A percentile compares a stretch with the other conserved stretches of the same genome.
Conservation (phyloP, 2,113 vertebrate genomes). For the Melanerpes formicivorus region DNA sequence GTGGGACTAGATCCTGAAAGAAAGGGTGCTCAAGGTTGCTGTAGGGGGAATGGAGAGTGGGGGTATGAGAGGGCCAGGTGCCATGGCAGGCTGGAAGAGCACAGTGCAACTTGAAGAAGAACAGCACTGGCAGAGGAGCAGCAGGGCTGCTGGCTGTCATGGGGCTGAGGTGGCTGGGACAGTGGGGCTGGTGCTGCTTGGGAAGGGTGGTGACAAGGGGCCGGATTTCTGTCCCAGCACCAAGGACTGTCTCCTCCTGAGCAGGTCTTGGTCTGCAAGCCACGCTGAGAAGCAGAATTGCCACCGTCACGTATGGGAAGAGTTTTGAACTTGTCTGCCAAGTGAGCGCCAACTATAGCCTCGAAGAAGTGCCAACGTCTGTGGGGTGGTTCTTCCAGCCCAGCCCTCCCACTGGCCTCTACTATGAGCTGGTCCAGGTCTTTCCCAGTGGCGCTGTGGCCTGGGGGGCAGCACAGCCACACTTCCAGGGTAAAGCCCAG, state of each 20-base stretch:
- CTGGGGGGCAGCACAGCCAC: constrained; percentile 70
- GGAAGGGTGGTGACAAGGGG: neutral
- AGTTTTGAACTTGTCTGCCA: constrained; percentile 65
- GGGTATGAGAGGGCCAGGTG: neutral
- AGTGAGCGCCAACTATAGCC: neutral
- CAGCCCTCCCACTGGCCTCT: rapidly evolving
- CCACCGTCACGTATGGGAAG: neutral
- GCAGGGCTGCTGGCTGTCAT: neutral
- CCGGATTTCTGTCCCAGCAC: neutral
- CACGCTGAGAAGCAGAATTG: constrained; percentile 43
- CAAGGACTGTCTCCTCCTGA: neutral
- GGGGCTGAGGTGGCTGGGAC: neutral
- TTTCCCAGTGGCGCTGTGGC: constrained; percentile 62
- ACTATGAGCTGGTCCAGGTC: constrained; percentile 69
- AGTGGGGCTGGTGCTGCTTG: rapidly evolving
- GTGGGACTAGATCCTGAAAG: neutral
- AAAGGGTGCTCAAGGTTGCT: neutral
- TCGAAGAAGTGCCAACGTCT: neutral
- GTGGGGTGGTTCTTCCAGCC: constrained; percentile 80
- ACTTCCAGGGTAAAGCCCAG: constrained; percentile 72
- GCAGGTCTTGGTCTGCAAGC: constrained; percentile 50
- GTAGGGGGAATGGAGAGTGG: rapidly evolving
- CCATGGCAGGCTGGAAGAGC: neutral
- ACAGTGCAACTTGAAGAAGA: rapidly evolving
- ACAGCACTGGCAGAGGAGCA: neutral